Base-by-base conservation (phyloP, 2,797 vertebrate genomes). In the Neomorphus geoffroyi region DNA sequence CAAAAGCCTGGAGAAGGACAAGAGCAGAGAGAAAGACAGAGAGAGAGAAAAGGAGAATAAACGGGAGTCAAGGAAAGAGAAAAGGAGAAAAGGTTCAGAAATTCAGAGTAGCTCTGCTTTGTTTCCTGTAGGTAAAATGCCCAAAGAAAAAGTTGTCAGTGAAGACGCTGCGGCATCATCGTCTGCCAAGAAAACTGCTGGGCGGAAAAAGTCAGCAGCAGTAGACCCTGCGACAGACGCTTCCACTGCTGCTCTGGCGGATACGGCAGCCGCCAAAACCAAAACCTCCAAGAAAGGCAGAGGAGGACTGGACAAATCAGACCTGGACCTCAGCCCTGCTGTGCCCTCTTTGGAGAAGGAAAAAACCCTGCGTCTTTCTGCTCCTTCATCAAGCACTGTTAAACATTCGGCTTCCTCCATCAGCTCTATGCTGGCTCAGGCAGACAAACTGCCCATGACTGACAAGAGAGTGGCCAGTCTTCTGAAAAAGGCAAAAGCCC, bases 1-100 rank as follows among this genome's bases (percentile, higher is more conserved):
- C 92, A 99, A 98, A 93, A 96, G 91, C 41, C 41, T 97, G 88
- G 98, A 98, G 92, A 97, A 97, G 94, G 98, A 98, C 98, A 99
- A 97, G 93, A 97, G 90, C 92, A 96, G 97, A 98, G 98, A 98
- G 98, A 98, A 97, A 35, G 99, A 99, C 96, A 98, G 98, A 86
- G 99, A 99, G 81, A 98, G 98, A 89, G 99, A 99, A 86, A 99
- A 99, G 94, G 99, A 99, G 96, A 99, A 99, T 96, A 99, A 99
- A 92, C 98, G 98, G 4, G 98, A 98, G 90, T 98, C 98, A 2
- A 97, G 98, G 93, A 99, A 99, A 90, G 99, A 99, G 96, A 99
- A 98, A 94, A 98, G 98, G 97, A 99, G 98, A 74, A 99, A 99
- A 97, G 98, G 97, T 41, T 97, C 99, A 26, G 98, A 98, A 93